These are phyloP conservation scores for Boloria euphrosyne DNA, from an alignment of 2,888 invertebrate genomes.

Conservation along the genomic window DNA sequence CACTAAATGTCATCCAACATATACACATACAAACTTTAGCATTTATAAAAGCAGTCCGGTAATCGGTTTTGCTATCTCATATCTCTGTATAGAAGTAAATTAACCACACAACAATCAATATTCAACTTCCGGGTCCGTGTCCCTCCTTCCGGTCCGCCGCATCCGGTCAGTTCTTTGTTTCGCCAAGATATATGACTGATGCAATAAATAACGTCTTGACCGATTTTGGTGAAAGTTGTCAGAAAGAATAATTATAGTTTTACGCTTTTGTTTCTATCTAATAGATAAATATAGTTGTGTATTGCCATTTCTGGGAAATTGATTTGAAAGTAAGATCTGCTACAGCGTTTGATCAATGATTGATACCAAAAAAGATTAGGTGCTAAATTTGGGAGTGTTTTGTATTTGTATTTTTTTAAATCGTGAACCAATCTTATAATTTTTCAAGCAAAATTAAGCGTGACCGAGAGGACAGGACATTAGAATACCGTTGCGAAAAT, in stretches of 20 bases:
- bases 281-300: background rate
- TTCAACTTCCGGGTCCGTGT: constrained; percentile 57
- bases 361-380: no score
- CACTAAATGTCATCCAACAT: no score
- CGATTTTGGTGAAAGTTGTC: constrained; percentile 12
- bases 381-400: background rate
- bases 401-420: background rate
- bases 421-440: no score
- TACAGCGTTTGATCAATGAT: no score
- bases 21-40: no score
- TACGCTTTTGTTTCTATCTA: background rate
- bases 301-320: no score
- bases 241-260: constrained; percentile 12
- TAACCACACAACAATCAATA: constrained; percentile 70
- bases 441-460: no score
- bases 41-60: no score
- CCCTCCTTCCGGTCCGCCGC: constrained; percentile 41
- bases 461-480: no score
- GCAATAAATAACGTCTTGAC: constrained; percentile 24
- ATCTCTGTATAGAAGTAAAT: constrained; percentile 50
- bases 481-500: no score
- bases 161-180: constrained; percentile 44
- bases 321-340: no score
- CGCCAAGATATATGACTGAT: constrained; percentile 27
- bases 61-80: background rate